Percentiles rank a stretch among this genome's conserved stretches.
Conservation (phyloP, 1,140 invertebrate genomes). For the Drosophila triauraria region DNA sequence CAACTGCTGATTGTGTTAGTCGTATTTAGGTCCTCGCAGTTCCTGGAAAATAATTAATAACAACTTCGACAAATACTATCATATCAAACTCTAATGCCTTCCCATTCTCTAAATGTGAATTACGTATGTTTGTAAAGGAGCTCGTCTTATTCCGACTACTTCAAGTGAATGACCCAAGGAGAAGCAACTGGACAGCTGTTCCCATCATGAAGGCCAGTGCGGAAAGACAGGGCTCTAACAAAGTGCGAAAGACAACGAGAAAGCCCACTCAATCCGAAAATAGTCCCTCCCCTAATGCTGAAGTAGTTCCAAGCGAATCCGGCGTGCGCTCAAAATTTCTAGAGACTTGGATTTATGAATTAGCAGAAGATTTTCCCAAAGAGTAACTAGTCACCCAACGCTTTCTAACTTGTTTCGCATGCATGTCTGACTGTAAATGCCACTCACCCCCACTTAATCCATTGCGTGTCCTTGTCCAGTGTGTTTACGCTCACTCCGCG, state of each 20-base stretch:
- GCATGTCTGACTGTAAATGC: slow-evolving; percentile 6
- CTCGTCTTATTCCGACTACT: slow-evolving; percentile 10
- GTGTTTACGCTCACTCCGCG: neutral
- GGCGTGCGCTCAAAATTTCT: slow-evolving; percentile 26
- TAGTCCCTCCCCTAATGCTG: neutral
- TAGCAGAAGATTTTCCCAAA: slow-evolving; percentile 13
- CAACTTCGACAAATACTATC: no score
- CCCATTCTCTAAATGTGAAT: neutral
- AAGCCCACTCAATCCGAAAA: slow-evolving; percentile 6
- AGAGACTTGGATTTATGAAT: slow-evolving; percentile 33
- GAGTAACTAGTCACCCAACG: slow-evolving; percentile 28
- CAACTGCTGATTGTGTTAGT: neutral
- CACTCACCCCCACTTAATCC: slow-evolving; percentile 8
- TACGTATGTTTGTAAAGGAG: neutral
- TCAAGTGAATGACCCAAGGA: slow-evolving; percentile 13
- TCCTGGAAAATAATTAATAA: no score
- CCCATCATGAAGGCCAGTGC: slow-evolving; percentile 39
- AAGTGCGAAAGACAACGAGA: slow-evolving; percentile 15
- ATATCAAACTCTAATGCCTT: no score
- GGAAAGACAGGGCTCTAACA: slow-evolving; percentile 12
- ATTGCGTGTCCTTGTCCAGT: slow-evolving; percentile 5
- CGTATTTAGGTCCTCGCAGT: no score
- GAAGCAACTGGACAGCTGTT: neutral
- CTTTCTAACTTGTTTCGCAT: slow-evolving; percentile 15
- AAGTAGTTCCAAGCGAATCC: neutral